Base-by-base conservation (phyloP, 2,113 vertebrate genomes). In the Cebidichthys violaceus region DNA sequence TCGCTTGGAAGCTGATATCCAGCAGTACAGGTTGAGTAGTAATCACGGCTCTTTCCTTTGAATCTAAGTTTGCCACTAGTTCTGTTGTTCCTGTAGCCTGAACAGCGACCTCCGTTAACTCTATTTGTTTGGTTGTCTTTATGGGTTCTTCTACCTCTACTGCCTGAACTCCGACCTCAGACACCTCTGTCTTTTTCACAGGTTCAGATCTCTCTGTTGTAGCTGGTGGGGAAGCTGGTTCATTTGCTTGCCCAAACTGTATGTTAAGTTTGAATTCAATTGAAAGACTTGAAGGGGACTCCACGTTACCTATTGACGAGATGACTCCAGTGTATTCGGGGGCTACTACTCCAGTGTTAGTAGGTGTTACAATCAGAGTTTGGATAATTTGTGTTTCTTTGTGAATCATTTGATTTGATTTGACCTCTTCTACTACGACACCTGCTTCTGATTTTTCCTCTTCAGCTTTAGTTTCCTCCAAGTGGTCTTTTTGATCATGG, bases 191-290 rank as follows among this genome's bases (percentile, higher is more conserved):
- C n/a, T 81, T 68, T 75, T 76, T 81, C 15, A 79, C 8, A 2
- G 45, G 55, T 79, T 82, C 78, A 3, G 0, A 4, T 76, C 20
- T 79, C 31, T 85, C 77, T 57, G 52, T 29, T 47, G 60, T 2
- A 3, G 43, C 13, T 4, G 61, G 18, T 29, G 69, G 22, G 15
- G 84, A 75, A 27, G 27, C 43, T 31, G 24, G 27, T 59, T 22
- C 20, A 35, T 62, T 88, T 31, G 69, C 20, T 50, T 84, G 85
- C 0, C 74, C 89, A 83, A 88, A 88, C 41, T 88, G 84, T 47
- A 89, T 86, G 47, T 92, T 92, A 5, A 89, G 84, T 84, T 92
- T 90, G 31, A 88, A 85, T 60, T 91, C 88, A 39, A 89, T 57
- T 9, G 90, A 91, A 39, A 91, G 79, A 47, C 85, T 88, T 3